phyloP scores from a whole-genome alignment of 2,888 invertebrate species.

The Onthophagus sagittarius region DNA sequence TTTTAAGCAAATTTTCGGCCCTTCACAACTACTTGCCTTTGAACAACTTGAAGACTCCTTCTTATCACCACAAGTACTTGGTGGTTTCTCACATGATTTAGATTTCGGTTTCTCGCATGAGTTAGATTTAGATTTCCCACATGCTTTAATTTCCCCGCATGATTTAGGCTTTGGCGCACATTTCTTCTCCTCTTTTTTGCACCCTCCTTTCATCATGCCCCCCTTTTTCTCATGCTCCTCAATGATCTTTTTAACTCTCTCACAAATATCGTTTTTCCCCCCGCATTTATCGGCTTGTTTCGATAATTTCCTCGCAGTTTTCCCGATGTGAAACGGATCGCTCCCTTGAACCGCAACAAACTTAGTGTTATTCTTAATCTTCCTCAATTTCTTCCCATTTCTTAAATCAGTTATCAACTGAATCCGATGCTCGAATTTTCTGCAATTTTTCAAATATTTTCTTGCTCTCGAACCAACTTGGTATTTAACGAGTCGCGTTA shows the following conservation, averaged over 20 bases:
- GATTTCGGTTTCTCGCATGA: no score
- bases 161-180: no score
- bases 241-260: not conserved
- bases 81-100: no score
- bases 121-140: no score
- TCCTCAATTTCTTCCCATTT: conserved; percentile 7
- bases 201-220: no score
- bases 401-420: not conserved
- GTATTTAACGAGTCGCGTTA: not conserved
- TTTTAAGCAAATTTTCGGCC: no score
- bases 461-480: not conserved
- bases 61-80: no score
- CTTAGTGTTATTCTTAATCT: not conserved
- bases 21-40: no score
- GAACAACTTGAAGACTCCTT: no score
- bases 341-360: conserved; percentile 1
- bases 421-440: not conserved
- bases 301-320: not conserved
- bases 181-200: no score
- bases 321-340: not conserved
- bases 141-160: no score
- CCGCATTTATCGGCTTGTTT: not conserved
- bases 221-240: conserved; percentile 5
- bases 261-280: not conserved
- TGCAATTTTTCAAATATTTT: not conserved